Percentiles rank a stretch among this genome's conserved stretches.
phyloP scores from a whole-genome alignment of 2,113 vertebrate species.

The Petrocephalus microphthalmus region DNA sequence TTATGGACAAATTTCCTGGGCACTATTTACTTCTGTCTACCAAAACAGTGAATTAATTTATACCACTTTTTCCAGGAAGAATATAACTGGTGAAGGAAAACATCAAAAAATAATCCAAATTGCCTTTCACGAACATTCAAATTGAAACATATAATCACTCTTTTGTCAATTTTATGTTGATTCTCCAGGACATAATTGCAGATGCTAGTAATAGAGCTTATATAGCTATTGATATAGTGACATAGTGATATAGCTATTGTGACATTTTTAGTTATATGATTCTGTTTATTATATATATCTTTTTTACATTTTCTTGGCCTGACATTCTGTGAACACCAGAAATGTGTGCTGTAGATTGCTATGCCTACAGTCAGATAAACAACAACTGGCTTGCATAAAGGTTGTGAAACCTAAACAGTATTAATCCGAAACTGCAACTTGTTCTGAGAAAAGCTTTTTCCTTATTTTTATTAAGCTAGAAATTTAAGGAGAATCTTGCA shows the following conservation, averaged over 20 bases:
- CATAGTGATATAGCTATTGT: neutral
- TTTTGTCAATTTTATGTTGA: neutral
- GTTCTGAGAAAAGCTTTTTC: neutral
- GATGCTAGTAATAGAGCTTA: neutral
- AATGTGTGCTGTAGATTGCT: neutral
- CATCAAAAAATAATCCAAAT: neutral
- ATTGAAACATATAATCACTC: neutral
- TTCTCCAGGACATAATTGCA: neutral
- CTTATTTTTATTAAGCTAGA: neutral
- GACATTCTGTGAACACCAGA: neutral
- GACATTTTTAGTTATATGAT: neutral
- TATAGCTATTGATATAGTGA: neutral
- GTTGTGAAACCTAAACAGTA: neutral
- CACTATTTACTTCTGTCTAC: neutral
- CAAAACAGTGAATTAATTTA: neutral
- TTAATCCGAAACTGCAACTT: neutral
- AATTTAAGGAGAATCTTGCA: constrained; percentile 24
- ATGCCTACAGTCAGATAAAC: neutral
- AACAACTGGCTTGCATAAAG: neutral
- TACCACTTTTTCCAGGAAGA: neutral
- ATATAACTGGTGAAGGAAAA: neutral
- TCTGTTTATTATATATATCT: neutral
- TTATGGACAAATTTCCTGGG: neutral
- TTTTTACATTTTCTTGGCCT: neutral
- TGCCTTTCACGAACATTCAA: neutral